These are phyloP conservation scores for Xestia xanthographa DNA, from an alignment of 2,888 invertebrate genomes.

Conservation along the genomic window DNA sequence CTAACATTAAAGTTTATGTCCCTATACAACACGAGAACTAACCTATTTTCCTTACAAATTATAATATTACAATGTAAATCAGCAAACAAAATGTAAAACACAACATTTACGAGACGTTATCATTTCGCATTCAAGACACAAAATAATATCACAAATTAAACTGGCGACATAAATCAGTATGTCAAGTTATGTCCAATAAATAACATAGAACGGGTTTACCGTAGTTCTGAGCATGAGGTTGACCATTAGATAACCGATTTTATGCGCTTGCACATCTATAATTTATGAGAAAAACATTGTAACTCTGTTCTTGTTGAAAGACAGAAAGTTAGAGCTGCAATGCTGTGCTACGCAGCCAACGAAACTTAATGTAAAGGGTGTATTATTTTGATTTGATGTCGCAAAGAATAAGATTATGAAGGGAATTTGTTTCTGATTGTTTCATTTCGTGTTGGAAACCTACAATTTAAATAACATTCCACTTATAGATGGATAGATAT, in stretches of 20 bases:
- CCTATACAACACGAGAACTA: constrained; percentile 19
- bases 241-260: constrained; percentile 60
- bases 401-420: constrained; percentile 49
- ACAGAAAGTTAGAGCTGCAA: constrained; percentile 57
- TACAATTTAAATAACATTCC: neutral
- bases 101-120: constrained; percentile 59
- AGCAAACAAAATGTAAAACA: constrained; percentile 55
- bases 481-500: neutral
- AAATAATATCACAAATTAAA: constrained; percentile 65
- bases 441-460: neutral
- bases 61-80: constrained; percentile 62
- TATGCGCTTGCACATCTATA: constrained; percentile 60
- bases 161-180: constrained; percentile 56
- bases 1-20: constrained; percentile 43
- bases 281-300: constrained; percentile 66
- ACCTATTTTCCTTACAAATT: constrained; percentile 53
- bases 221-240: constrained; percentile 44
- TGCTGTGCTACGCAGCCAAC: constrained; percentile 43
- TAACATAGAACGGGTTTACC: constrained; percentile 53
- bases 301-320: constrained; percentile 59
- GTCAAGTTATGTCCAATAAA: constrained; percentile 62
- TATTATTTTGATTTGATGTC: constrained; percentile 38
- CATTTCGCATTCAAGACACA: constrained; percentile 56
- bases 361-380: constrained; percentile 22
- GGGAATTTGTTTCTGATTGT: neutral